Conservation (phyloP, 2,888 invertebrate species). For the Alsophila aescularia region DNA sequence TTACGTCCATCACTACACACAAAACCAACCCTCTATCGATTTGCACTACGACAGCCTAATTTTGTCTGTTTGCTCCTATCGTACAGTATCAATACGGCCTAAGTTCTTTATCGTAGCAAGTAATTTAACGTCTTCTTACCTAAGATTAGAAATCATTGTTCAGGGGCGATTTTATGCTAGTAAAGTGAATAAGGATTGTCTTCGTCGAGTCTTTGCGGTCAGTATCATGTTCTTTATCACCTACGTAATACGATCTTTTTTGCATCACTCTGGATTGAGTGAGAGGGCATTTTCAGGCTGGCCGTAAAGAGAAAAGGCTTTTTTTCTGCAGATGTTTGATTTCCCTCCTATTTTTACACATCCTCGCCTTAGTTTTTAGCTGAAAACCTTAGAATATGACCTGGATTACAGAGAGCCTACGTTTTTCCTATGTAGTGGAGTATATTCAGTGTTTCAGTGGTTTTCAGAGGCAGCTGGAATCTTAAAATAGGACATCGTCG, state of each 20-base stretch:
- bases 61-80: constrained; percentile 62
- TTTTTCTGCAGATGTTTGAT: constrained; percentile 8
- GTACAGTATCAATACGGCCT: constrained; percentile 19
- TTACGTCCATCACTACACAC: constrained; percentile 47
- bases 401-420: neutral
- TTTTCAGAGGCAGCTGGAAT: neutral
- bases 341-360: neutral
- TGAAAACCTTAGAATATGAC: neutral
- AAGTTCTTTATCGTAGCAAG: neutral
- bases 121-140: neutral
- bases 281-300: constrained; percentile 5
- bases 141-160: neutral
- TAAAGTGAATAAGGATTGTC: neutral
- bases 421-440: neutral
- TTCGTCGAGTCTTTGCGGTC: neutral
- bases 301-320: neutral
- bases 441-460: neutral
- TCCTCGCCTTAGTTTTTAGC: neutral
- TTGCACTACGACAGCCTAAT: constrained; percentile 67
- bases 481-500: neutral
- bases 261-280: neutral
- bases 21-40: constrained; percentile 71
- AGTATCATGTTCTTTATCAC: constrained; percentile 6
- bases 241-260: constrained; percentile 10
- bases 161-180: neutral